Evolutionary conservation across 2,888 invertebrate genomes (phyloP).

Genomic region (Pycnomerus fuliginosus): DNA sequence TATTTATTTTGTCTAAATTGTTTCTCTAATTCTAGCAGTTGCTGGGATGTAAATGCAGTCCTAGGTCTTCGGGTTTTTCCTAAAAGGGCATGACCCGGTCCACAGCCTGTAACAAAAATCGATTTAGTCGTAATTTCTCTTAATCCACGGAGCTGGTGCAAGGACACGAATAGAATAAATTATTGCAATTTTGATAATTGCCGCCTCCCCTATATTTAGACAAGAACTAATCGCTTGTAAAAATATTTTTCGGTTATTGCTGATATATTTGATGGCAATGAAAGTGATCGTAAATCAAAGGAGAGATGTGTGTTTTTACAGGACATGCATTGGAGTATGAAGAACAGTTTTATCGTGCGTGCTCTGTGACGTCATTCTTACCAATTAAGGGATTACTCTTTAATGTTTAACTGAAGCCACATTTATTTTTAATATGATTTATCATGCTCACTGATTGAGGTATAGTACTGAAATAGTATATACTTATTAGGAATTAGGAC

Average conservation of each 20-base stretch:
- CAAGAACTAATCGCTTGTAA: conserved; percentile 8
- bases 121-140: background rate
- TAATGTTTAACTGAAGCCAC: no score
- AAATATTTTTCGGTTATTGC: conserved; percentile 2
- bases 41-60: conserved; percentile 97
- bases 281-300: conserved; percentile 8
- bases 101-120: conserved; percentile 54
- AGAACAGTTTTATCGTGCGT: no score
- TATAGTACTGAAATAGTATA: no score
- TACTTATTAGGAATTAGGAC: no score
- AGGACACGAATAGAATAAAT: background rate
- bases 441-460: no score
- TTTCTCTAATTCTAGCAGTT: conserved; percentile 94
- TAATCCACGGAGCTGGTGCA: conserved; percentile 3
- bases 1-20: conserved; percentile 99
- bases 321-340: no score
- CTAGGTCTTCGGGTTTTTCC: conserved; percentile 91
- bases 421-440: no score
- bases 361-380: no score
- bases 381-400: no score
- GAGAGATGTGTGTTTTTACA: no score
- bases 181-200: conserved; percentile 1
- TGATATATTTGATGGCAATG: conserved; percentile 1
- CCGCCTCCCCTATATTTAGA: background rate
- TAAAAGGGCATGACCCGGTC: conserved; percentile 72